phyloP scores from a whole-genome alignment of 2,797 vertebrate genomes.

The Typhlichthys subterraneus region DNA sequence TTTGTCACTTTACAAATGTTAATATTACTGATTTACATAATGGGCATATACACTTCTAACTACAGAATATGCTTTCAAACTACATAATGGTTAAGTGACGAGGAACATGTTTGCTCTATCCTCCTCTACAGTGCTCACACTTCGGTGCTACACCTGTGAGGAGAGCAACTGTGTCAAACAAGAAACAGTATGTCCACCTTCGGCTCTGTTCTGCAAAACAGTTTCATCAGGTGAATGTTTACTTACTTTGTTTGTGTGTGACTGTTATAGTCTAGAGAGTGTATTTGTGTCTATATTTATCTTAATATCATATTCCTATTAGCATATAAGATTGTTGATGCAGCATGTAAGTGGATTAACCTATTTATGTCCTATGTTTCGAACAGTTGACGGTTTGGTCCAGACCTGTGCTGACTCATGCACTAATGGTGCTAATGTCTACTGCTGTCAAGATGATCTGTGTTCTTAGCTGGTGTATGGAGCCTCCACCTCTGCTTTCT shows the following conservation, averaged over 20 bases:
- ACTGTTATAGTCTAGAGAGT: not conserved
- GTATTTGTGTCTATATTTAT: not conserved
- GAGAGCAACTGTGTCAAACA: slow-evolving; percentile 39
- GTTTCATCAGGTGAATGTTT: slow-evolving; percentile 12
- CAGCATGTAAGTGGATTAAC: not conserved
- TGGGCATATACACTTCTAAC: not conserved
- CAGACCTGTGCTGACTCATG: slow-evolving; percentile 57
- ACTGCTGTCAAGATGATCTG: slow-evolving; percentile 43
- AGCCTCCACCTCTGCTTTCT: too few species aligned
- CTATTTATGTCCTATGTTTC: not conserved
- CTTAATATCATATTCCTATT: too few species aligned
- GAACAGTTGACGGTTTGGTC: not conserved
- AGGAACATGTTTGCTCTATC: slow-evolving; percentile 4
- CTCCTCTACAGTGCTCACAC: slow-evolving; percentile 46
- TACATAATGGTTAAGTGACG: not conserved
- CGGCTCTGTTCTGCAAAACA: slow-evolving; percentile 48
- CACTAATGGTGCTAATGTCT: not conserved
- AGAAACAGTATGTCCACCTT: not conserved
- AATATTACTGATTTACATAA: too few species aligned
- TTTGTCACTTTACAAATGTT: too few species aligned
- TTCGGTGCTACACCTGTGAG: slow-evolving; percentile 56
- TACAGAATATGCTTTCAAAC: not conserved
- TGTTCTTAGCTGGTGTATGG: slow-evolving; percentile 19
- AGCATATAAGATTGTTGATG: not conserved
- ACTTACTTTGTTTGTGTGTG: not conserved